Evolutionary conservation across 1,140 invertebrate species (phyloP).

Genomic region (Scaptomyza graminum): DNA sequence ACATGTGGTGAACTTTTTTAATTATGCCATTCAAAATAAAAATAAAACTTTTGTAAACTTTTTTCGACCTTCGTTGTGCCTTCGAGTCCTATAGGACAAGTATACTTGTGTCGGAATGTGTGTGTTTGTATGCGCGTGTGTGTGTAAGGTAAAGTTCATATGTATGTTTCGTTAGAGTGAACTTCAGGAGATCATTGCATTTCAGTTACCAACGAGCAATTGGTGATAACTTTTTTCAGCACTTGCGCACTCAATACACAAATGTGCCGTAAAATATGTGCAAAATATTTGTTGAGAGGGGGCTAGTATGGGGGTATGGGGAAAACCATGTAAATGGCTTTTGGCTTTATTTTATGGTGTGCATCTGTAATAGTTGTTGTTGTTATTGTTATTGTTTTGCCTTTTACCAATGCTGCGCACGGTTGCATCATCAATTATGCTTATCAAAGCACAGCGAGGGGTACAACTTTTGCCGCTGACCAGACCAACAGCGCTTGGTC

Average conservation of each 20-base stretch:
- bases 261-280: slow-evolving; percentile 80
- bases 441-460: slow-evolving; percentile 74
- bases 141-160: not conserved
- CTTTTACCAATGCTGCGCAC: slow-evolving; percentile 54
- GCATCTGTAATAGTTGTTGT: slow-evolving; percentile 23
- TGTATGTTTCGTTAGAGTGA: slow-evolving; percentile 38
- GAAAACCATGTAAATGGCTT: slow-evolving; percentile 63
- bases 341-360: slow-evolving; percentile 71
- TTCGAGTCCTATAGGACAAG: slow-evolving; percentile 42
- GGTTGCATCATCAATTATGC: slow-evolving; percentile 80
- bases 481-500: slow-evolving; percentile 55
- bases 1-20: slow-evolving; percentile 58
- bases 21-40: slow-evolving; percentile 55
- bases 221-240: slow-evolving; percentile 73
- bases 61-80: slow-evolving; percentile 33
- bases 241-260: slow-evolving; percentile 75
- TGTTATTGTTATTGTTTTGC: slow-evolving; percentile 47
- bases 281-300: slow-evolving; percentile 60
- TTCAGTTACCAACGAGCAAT: slow-evolving; percentile 43
- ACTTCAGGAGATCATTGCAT: slow-evolving; percentile 41
- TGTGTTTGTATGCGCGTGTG: too few relatives aligned
- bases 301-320: slow-evolving; percentile 17
- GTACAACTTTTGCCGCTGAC: slow-evolving; percentile 68
- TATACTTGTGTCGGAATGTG: too few relatives aligned
- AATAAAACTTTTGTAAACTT: slow-evolving; percentile 41